phyloP scores from a whole-genome alignment of 2,113 vertebrate species.

The Stomatorhinus ivindoensis region DNA sequence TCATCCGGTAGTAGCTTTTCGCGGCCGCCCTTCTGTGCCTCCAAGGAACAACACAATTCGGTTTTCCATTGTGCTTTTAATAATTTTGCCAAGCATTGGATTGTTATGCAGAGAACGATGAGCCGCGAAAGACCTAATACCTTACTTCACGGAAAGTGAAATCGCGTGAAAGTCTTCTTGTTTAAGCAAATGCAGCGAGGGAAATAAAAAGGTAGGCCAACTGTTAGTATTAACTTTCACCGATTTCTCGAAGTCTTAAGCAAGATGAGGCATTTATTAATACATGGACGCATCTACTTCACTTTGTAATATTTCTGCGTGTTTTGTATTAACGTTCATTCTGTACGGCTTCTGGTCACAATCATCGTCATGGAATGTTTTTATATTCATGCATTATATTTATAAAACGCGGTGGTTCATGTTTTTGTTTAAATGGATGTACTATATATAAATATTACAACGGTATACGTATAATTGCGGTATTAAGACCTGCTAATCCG shows the following conservation, averaged over 20 bases:
- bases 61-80: background rate
- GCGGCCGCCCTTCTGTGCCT: background rate
- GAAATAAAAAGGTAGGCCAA: background rate
- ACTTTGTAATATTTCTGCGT: background rate
- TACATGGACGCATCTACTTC: background rate
- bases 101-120: background rate
- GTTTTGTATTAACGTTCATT: background rate
- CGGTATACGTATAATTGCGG: background rate
- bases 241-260: background rate
- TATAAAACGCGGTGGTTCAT: background rate
- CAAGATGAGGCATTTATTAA: background rate
- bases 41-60: background rate
- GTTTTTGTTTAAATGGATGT: background rate
- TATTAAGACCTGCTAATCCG: background rate
- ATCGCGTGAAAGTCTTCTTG: background rate
- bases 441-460: background rate
- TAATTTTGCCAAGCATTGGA: background rate
- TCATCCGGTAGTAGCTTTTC: background rate
- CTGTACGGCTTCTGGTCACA: background rate
- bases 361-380: background rate
- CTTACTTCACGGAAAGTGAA: background rate
- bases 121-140: background rate
- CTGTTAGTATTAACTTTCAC: background rate
- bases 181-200: background rate
- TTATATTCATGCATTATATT: background rate